phyloP scores from a whole-genome alignment of 2,113 vertebrate species.

The Crotalus viridis region DNA sequence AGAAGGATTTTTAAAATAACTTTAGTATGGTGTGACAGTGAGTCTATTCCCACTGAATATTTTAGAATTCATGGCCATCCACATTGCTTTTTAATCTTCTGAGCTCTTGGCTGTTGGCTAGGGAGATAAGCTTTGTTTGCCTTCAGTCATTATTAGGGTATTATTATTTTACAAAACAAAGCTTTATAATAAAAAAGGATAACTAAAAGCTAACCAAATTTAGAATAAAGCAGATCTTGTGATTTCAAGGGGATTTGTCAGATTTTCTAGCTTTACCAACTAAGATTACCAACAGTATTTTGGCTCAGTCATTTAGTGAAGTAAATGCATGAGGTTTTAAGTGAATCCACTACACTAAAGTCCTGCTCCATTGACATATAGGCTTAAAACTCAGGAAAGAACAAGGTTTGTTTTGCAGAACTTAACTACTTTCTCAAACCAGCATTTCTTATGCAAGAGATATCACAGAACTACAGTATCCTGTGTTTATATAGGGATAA shows the following conservation, averaged over 20 bases:
- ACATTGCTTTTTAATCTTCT: neutral
- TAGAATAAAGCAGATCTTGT: neutral
- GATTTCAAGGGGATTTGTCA: slow-evolving; percentile 13
- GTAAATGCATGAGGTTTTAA: slow-evolving; percentile 18
- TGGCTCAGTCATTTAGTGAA: slow-evolving; percentile 20
- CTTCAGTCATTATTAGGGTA: neutral
- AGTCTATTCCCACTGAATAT: neutral
- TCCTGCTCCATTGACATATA: neutral
- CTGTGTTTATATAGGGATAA: neutral
- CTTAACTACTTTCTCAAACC: neutral
- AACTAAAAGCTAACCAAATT: neutral
- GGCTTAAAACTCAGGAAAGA: slow-evolving; percentile 32
- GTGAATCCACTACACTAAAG: neutral
- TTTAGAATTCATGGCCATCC: neutral
- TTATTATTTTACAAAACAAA: neutral
- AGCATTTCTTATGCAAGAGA: slow-evolving; percentile 11
- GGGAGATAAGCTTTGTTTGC: slow-evolving; percentile 8
- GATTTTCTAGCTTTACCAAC: slow-evolving; percentile 25
- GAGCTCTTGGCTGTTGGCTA: neutral
- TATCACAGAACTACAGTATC: neutral
- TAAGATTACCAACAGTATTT: neutral
- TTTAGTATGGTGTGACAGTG: slow-evolving; percentile 31
- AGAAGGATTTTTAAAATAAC: neutral
- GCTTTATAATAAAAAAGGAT: neutral
- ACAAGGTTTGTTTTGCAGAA: slow-evolving; percentile 14